These are phyloP conservation scores for Oscheius myriophilus DNA, from an alignment of 2,888 invertebrate genomes.

Conservation along the genomic window DNA sequence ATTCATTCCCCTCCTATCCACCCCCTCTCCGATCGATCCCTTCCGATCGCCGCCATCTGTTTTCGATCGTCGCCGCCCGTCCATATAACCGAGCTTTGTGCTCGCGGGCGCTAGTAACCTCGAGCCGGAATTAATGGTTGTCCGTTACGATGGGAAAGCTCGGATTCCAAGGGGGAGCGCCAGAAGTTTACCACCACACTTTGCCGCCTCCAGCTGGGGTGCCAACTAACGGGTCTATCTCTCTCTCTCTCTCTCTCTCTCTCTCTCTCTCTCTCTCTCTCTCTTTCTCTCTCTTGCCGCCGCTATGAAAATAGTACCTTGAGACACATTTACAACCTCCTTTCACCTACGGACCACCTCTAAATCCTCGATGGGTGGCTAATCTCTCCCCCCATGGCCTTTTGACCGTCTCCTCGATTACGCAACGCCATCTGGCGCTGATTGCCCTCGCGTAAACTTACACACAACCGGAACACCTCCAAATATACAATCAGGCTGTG, in stretches of 20 bases:
- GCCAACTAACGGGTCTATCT: too few species aligned
- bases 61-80: constrained; percentile 13
- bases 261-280: constrained; percentile 2
- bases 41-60: constrained; percentile 18
- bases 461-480: too few species aligned
- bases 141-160: constrained; percentile 6
- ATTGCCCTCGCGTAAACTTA: too few species aligned
- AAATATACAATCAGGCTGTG: too few species aligned
- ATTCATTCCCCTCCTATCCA: neutral
- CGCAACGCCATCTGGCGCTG: constrained; percentile 18
- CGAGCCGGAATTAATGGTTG: constrained; percentile 20
- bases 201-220: neutral
- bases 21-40: constrained; percentile 19
- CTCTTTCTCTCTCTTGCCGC: neutral
- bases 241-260: too few species aligned
- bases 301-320: too few species aligned
- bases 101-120: neutral
- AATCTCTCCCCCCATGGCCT: neutral
- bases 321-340: too few species aligned
- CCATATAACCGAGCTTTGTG: constrained; percentile 13
- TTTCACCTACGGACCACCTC: too few species aligned
- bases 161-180: too few species aligned
- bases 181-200: too few species aligned
- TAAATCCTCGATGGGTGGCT: too few species aligned
- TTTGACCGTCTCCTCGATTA: constrained; percentile 11